These are phyloP conservation scores for Philonicus albiceps DNA, from an alignment of 2,888 invertebrate genomes.

Conservation along the genomic window DNA sequence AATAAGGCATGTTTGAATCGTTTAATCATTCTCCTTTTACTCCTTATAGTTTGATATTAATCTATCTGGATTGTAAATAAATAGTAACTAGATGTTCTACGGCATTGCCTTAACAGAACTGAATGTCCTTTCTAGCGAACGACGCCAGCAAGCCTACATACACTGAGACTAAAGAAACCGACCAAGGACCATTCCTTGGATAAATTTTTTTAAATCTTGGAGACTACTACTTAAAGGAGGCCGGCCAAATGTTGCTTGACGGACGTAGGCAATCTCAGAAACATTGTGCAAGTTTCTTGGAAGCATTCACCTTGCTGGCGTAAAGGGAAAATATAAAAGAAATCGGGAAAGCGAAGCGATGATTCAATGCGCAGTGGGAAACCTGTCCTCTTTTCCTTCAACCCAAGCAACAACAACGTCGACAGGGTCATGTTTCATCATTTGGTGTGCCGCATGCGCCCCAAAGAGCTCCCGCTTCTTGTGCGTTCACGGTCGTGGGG, in stretches of 20 bases:
- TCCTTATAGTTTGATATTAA: no score
- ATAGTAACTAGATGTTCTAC: no score
- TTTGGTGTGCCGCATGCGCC: slow-evolving; percentile 48
- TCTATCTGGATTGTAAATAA: no score
- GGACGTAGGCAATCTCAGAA: slow-evolving; percentile 7
- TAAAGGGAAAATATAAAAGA: neutral
- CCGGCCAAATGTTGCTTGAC: neutral
- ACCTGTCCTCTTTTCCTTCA: neutral
- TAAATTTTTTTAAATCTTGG: neutral
- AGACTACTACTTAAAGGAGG: neutral
- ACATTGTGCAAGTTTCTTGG: slow-evolving; percentile 16
- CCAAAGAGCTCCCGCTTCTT: slow-evolving; percentile 18
- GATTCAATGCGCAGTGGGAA: slow-evolving; percentile 23
- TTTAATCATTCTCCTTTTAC: no score
- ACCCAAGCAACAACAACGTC: slow-evolving; percentile 27
- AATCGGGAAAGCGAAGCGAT: neutral
- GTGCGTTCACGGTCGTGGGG: slow-evolving; percentile 46
- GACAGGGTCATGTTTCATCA: slow-evolving; percentile 39
- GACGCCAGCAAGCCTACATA: neutral
- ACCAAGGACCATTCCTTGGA: neutral
- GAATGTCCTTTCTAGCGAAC: neutral
- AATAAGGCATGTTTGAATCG: no score
- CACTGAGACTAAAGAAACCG: neutral
- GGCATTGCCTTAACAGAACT: neutral
- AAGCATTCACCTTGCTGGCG: neutral